Base-by-base conservation (phyloP, 1,140 invertebrate genomes). In the Drusus annulatus region DNA sequence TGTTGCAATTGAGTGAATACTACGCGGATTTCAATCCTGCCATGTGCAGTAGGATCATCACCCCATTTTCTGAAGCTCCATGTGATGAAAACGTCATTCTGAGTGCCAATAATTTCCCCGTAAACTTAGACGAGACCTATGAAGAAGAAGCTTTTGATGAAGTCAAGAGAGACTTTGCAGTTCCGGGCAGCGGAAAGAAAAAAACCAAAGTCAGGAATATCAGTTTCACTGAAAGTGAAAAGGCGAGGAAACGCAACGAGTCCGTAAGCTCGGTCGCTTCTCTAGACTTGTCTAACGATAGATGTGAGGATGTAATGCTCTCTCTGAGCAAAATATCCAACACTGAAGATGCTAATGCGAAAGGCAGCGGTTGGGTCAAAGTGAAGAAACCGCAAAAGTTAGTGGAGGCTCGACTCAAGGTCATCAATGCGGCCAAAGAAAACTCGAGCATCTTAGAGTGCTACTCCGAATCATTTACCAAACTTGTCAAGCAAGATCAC, bases 1-100 rank as follows among this genome's bases (percentile, higher is more conserved):
- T 94, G 69, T 87, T 90, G 56, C 91, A 93, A 31, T 89, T 95
- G 54, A 91, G 91, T 0, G 87, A 89, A 63, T 93, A 92, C 84
- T 94, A 94, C 84, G 91, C 89, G 81, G 86, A 90, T 74, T 89
- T 89, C 69, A 90, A 90, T 77, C 87, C 88, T 1, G 89, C 88
- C 19, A 90, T 90, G 89, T 88, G 87, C 5, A 90, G 90, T 10
- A 86, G 93, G 82, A 84, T 92, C 16, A 92, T 94, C 51, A 94
- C 93, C 2, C 92, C 93, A 1, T 93, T 91, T 84, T 91, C 86
- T 76, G 91, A 91, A 69, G 90, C 91, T 6, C 90, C 91, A 2
- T 86, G 81, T 28, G 90, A 91, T 84, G 91, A 92, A 73, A 85
- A 88, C 21, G 88, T 95, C 23, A 85, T 90, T 62, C 85, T 87